Base-by-base conservation (phyloP, 2,797 vertebrate species). In the Halcyon smyrnensis region DNA sequence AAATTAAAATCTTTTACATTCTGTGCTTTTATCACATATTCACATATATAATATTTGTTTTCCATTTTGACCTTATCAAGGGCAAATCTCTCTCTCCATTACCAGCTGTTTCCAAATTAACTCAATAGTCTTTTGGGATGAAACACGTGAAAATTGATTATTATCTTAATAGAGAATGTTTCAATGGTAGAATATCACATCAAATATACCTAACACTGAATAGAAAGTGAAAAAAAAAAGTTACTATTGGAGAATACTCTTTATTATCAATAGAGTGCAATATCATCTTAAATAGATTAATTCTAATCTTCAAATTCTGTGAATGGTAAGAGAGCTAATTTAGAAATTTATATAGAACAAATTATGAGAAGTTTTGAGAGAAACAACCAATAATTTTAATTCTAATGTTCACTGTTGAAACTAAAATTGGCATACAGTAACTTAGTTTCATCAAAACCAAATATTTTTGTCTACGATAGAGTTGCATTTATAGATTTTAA, bases 11-110 rank as follows among this genome's bases (percentile, higher is more conserved):
- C 2, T 67, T 64, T 86, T 71, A 1, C 59, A 9, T 63, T 86
- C 28, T 71, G 9, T 82, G 46, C 18, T 45, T 94, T 84, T 75
- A 73, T 65, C 12, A n/a, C 11, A 39, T 46, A 56, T 28, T 51
- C 48, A 51, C 8, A n/a, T 59, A 75, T 76, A 65, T 60, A 53
- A 91, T 73, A 2, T 67, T 93, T 83, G 16, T 75, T 96, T 95
- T 95, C 63, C 76, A 45, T 95, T 96, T 93, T 93, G 82, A 97
- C 76, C 46, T 24, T 93, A 57, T 15, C 11, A 64, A 89, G 65
- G 43, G 95, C 83, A 93, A 79, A 78, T 80, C 8, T 64, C 7
- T 80, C 8, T 96, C 21, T 67, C 70, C 50, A 41, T 84, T 94
- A 73, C 85, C 19, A 34, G 37, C 36, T 18, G 32, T 54, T 48